phyloP scores from a whole-genome alignment of 2,797 vertebrate genomes.

The Ctenopoma multispine region DNA sequence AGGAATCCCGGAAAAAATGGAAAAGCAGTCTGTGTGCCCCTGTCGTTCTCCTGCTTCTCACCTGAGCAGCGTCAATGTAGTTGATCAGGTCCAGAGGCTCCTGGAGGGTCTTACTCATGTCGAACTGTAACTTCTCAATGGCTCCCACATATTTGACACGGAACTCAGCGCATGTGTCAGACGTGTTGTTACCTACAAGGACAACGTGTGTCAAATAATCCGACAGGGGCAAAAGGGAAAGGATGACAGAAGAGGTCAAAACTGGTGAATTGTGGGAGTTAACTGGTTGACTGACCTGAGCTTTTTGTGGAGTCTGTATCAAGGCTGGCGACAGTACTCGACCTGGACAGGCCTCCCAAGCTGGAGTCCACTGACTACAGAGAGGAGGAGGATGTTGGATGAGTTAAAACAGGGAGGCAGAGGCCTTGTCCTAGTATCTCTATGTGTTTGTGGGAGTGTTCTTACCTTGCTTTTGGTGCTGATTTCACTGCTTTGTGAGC shows the following conservation, averaged over 20 bases:
- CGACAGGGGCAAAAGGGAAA: neutral
- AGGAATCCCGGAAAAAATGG: neutral
- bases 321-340: constrained; percentile 97
- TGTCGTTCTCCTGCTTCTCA: constrained; percentile 57
- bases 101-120: constrained; percentile 90
- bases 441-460: neutral
- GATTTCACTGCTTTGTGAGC: constrained; percentile 98
- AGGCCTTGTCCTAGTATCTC: neutral
- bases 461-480: constrained; percentile 98
- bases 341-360: constrained; percentile 95
- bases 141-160: constrained; percentile 95
- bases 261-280: neutral
- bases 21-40: neutral
- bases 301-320: constrained; percentile 98
- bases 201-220: no score
- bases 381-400: neutral
- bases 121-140: constrained; percentile 91
- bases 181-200: constrained; percentile 87
- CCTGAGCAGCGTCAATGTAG: constrained; percentile 97
- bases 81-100: constrained; percentile 96
- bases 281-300: constrained; percentile 86
- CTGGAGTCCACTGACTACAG: constrained; percentile 97
- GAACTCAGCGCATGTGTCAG: constrained; percentile 94
- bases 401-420: neutral
- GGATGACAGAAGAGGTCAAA: neutral